Evolutionary conservation across 2,888 invertebrate species (phyloP), one percentile per base, ranked within the genome.

Genomic region (Linhomoeus sp.): DNA sequence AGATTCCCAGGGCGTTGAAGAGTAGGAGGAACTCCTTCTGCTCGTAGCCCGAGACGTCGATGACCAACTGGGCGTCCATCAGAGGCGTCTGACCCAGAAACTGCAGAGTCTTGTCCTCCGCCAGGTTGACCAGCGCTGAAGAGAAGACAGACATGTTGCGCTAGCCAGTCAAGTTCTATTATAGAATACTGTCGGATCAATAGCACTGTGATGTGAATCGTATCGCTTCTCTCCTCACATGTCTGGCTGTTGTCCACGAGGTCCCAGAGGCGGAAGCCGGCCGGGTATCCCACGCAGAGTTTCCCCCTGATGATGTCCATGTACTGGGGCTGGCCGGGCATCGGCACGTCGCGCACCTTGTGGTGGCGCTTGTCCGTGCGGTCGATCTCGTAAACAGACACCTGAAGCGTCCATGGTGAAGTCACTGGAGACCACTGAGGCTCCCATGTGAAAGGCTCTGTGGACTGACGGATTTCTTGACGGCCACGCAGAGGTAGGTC

Each of bases 301-400:
- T 82, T 72, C 61, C 84, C 84, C 40, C 78, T 76, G 55, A 81
- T 72, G 56, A 85, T 73, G 66, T 81, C 80, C 53, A 85, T 67
- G 55, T 78, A 79, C 74, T 84, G 77, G 58, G 86, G 79, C 65
- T 77, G 76, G 52, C 80, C 81, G 26, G 81, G 80, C 59, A 85
- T 76, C 55, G 81, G 77, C 55, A 94, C 76, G 70, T 94, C 92
- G 47, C 85, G 78, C 52, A 87, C 74, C 58, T 83, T 77, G 61
- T 80, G 79, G 61, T 90, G 82, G 47, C 90, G 75, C 49, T 78
- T 77, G 62, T 84, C 81, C 43, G 84, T 84, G 58, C 90, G 77
- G 40, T 86, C 88, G 53, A 92, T 81, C 74, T 90, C 87, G 70
- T 85, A 90, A 56, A 90, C 81, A 59, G 82, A 78, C 55, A 90